Percentiles rank a stretch among this genome's conserved stretches.
phyloP scores from a whole-genome alignment of 2,797 vertebrate species.

The Pogoniulus pusillus region DNA sequence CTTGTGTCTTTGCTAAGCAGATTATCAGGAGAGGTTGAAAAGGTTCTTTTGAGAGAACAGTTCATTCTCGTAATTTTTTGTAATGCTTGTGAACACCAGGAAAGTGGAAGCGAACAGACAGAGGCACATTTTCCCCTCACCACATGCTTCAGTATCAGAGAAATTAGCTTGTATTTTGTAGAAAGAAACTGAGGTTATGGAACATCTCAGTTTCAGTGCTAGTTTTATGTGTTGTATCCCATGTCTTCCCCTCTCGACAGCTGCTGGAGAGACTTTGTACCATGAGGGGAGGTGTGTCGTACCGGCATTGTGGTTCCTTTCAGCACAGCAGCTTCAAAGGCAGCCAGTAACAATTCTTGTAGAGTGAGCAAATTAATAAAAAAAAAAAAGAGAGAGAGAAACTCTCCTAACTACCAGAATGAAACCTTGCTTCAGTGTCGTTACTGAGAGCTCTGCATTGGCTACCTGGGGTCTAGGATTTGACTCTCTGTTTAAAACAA shows the following conservation, averaged over 20 bases:
- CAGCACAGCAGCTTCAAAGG: background rate
- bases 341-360: background rate
- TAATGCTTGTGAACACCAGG: background rate
- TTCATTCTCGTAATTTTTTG: background rate
- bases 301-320: background rate
- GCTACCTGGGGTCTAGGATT: background rate
- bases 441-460: background rate
- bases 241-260: background rate
- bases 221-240: background rate
- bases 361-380: background rate
- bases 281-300: background rate
- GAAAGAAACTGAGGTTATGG: background rate
- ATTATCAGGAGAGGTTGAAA: slow-evolving; percentile 52
- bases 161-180: background rate
- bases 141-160: background rate
- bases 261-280: background rate
- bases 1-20: slow-evolving; percentile 55
- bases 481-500: background rate
- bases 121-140: background rate
- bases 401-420: background rate
- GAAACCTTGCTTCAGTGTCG: background rate
- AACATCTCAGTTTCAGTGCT: rapidly evolving
- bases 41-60: slow-evolving; percentile 37
- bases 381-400: rapidly evolving
- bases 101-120: background rate